Evolutionary conservation across 2,888 invertebrate genomes (phyloP).

Genomic region (Lypha dubia): DNA sequence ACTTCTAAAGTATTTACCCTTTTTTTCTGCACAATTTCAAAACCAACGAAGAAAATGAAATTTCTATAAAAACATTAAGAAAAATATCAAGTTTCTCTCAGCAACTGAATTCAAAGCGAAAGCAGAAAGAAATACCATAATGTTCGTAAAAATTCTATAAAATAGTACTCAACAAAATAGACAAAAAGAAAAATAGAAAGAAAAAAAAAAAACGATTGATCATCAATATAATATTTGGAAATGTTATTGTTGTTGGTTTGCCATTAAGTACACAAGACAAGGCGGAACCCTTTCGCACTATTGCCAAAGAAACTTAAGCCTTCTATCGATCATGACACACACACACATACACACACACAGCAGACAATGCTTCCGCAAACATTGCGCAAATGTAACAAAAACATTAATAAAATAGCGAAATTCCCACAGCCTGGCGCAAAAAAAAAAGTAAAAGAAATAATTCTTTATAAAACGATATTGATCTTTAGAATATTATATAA

Average conservation of each 20-base stretch:
- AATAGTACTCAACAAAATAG: conserved; percentile 58
- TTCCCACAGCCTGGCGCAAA: conserved; percentile 74
- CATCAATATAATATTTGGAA: conserved; percentile 57
- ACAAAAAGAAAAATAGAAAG: conserved; percentile 55
- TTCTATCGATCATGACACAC: conserved; percentile 73
- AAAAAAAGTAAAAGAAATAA: conserved; percentile 41
- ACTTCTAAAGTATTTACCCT: conserved; percentile 48
- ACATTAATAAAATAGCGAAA: conserved; percentile 50
- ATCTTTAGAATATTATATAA: conserved; percentile 63
- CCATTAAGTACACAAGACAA: conserved; percentile 36
- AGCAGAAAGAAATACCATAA: conserved; percentile 24
- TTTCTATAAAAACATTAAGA: conserved; percentile 66
- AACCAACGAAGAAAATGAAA: conserved; percentile 55
- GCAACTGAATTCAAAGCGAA: conserved; percentile 15
- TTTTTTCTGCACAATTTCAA: conserved; percentile 51
- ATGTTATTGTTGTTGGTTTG: conserved; percentile 25
- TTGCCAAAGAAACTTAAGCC: conserved; percentile 73
- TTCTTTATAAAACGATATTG: conserved; percentile 72
- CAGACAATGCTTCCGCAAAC: conserved; percentile 72
- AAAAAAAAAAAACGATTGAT: conserved; percentile 61
- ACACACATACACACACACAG: conserved; percentile 6
- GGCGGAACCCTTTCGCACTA: conserved; percentile 75
- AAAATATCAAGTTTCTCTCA: conserved; percentile 72
- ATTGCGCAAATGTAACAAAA: conserved; percentile 70
- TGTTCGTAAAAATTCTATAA: conserved; percentile 47